Conservation (phyloP, 1,140 invertebrate genomes). For the Leptoteleia sp. region DNA sequence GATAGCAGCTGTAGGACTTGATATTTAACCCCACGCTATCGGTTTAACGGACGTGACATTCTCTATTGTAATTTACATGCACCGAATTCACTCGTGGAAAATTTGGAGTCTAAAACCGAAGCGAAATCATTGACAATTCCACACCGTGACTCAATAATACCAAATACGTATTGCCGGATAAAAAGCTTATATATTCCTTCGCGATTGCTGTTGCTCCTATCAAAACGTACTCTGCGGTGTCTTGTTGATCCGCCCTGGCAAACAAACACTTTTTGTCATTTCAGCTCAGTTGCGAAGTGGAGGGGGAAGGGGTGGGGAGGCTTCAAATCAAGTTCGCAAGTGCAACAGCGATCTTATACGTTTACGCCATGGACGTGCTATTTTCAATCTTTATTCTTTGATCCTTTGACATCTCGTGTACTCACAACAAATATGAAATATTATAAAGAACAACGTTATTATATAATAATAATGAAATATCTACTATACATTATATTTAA, state of each 20-base stretch:
- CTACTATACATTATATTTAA: too few species aligned
- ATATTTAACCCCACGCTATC: slow-evolving; percentile 68
- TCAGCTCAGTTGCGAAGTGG: slow-evolving; percentile 10
- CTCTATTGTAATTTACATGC: slow-evolving; percentile 67
- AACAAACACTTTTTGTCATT: slow-evolving; percentile 43
- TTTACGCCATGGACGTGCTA: not conserved
- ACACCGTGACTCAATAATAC: slow-evolving; percentile 56
- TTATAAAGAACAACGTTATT: not conserved
- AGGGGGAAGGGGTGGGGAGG: too few species aligned
- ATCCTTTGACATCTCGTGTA: not conserved
- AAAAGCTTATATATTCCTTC: slow-evolving; percentile 50
- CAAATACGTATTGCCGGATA: slow-evolving; percentile 51
- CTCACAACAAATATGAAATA: not conserved
- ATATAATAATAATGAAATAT: slow-evolving; percentile 6
- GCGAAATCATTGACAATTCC: slow-evolving; percentile 66
- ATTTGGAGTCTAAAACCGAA: slow-evolving; percentile 65
- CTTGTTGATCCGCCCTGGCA: slow-evolving; percentile 5
- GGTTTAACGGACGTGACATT: slow-evolving; percentile 68
- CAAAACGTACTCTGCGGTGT: slow-evolving; percentile 24
- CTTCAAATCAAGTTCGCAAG: slow-evolving; percentile 35
- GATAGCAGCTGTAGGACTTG: slow-evolving; percentile 67
- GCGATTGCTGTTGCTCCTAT: slow-evolving; percentile 43
- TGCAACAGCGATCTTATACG: slow-evolving; percentile 34
- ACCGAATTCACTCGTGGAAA: slow-evolving; percentile 65
- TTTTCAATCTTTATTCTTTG: slow-evolving; percentile 11